Percentiles rank a stretch among this genome's conserved stretches.
These are phyloP conservation scores for Drosophila ironensis DNA, from an alignment of 1,140 invertebrate species.

Conservation along the genomic window DNA sequence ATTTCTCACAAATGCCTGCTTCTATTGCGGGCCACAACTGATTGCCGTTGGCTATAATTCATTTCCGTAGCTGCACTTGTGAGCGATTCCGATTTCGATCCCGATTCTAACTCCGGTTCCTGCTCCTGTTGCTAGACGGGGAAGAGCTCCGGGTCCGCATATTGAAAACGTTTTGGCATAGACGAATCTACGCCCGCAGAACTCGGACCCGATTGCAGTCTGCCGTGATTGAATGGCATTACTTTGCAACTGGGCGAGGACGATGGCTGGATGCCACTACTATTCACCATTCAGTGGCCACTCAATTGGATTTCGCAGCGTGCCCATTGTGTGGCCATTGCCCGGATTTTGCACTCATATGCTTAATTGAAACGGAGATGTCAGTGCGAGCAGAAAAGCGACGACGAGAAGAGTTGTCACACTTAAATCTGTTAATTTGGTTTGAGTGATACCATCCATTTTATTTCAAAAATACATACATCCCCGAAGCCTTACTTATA, in stretches of 20 bases:
- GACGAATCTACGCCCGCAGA: constrained; percentile 19
- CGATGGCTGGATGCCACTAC: not conserved
- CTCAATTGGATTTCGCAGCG: constrained; percentile 45
- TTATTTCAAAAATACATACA: no score
- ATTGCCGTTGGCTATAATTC: constrained; percentile 41
- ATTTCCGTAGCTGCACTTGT: constrained; percentile 36
- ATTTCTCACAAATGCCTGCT: constrained; percentile 40
- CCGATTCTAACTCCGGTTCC: not conserved
- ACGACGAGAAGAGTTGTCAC: no score
- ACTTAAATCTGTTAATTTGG: no score
- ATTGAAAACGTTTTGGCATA: constrained; percentile 40
- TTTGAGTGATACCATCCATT: no score
- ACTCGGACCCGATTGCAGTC: constrained; percentile 5
- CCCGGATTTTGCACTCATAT: constrained; percentile 15
- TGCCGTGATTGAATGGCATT: constrained; percentile 34
- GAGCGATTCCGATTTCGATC: constrained; percentile 7
- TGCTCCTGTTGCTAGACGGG: not conserved
- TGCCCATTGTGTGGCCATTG: constrained; percentile 33
- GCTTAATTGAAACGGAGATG: constrained; percentile 46
- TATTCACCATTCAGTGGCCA: constrained; percentile 9
- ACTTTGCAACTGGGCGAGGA: constrained; percentile 17
- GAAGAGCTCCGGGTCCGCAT: not conserved
- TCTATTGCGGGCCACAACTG: constrained; percentile 33
- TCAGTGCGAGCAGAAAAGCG: not conserved
- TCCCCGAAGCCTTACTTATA: not conserved